Base-by-base conservation (phyloP, 2,113 vertebrate genomes). In the Pollachius pollachius region DNA sequence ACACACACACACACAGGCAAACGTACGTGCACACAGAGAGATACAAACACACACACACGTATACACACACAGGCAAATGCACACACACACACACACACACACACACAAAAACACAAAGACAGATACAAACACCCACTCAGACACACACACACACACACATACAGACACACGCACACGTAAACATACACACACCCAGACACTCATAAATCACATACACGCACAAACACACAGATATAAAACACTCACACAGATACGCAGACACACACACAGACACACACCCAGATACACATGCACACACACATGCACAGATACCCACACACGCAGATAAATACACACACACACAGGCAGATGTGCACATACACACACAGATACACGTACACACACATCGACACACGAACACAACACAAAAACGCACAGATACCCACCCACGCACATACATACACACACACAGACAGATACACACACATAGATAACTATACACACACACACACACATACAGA, bases 161-260 rank as follows among this genome's bases (percentile, higher is more conserved):
- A 58, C 25, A 67, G 8, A 30, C 56, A 59, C 25, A 17, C 27
- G 37, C 52, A 17, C 30, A 59, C 23, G 23, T 23, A 23, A 5
- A 7, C n/a, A 37, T 56, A 37, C n/a, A 52, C 72, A 52, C 81
- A 77, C 81, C 76, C 74, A 13, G 59, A 60, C 21, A 13, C 57
- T 6, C 21, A 12, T 6, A 62, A 72, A 21, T 23, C 78, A 60
- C 65, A 41, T 58, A 23, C 71, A 63, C 61, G 62, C 30, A 34
- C 27, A 37, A 56, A 34, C 56, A 54, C 54, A 66, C 62, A 64
- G 64, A 70, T 74, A 76, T 54, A 15, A 23, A 23, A 23, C 17
- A 19, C 64, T 5, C 21, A 6, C 59, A 12, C 54, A 11, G 19
- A n/a, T 23, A 34, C 66, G 25, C 54, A 59, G 52, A 30, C 15